These are phyloP conservation scores for Noctuana brunneofusca DNA, from an alignment of 2,888 invertebrate species.

Conservation along the genomic window DNA sequence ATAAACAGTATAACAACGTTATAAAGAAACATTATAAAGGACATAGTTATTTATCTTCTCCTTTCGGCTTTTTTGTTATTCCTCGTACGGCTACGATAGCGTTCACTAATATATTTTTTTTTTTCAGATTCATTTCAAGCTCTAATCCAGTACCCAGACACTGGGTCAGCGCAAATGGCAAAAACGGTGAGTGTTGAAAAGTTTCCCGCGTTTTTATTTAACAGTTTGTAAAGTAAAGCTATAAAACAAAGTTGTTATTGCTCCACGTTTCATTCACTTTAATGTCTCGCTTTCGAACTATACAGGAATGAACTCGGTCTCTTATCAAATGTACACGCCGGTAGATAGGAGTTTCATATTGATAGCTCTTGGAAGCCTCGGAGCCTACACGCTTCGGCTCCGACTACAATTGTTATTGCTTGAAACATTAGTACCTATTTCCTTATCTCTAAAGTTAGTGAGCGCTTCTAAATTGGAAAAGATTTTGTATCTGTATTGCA, in stretches of 20 bases:
- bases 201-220: constrained; percentile 70
- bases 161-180: constrained; percentile 97
- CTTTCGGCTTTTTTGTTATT: too few species aligned
- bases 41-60: too few species aligned
- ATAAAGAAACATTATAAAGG: not conserved
- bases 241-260: constrained; percentile 78
- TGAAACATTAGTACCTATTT: constrained; percentile 32
- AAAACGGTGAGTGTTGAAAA: constrained; percentile 89
- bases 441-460: constrained; percentile 31
- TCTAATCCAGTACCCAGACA: constrained; percentile 98
- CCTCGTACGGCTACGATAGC: too few species aligned
- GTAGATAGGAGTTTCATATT: constrained; percentile 45
- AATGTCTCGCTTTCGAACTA: constrained; percentile 73
- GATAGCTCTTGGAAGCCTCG: constrained; percentile 42
- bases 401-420: constrained; percentile 36
- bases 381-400: constrained; percentile 25
- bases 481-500: constrained; percentile 7
- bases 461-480: constrained; percentile 15
- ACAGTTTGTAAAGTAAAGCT: constrained; percentile 70
- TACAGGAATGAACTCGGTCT: constrained; percentile 64
- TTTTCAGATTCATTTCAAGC: constrained; percentile 97
- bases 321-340: constrained; percentile 32
- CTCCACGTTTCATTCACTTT: constrained; percentile 75
- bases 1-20: too few species aligned
- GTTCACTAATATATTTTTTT: constrained; percentile 41